Conservation (phyloP, 2,797 vertebrate genomes). For the Pantherophis alleghaniensis region DNA sequence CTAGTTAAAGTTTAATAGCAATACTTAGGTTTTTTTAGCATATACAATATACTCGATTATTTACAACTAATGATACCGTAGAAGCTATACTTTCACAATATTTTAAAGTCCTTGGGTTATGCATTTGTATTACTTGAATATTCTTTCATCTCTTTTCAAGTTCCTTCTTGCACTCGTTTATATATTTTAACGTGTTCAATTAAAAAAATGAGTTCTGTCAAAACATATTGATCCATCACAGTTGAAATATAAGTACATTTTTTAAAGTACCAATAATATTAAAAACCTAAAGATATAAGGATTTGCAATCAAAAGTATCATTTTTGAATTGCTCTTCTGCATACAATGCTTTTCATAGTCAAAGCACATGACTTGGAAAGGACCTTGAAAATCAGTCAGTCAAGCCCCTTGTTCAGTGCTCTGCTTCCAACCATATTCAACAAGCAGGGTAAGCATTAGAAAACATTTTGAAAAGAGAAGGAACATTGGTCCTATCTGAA, state of each 20-base stretch:
- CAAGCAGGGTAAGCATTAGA: background rate
- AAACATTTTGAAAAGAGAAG: background rate
- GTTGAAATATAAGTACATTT: background rate
- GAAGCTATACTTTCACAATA: background rate
- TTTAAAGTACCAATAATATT: background rate
- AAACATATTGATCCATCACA: background rate
- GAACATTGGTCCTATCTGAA: too few relatives aligned
- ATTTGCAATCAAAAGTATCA: background rate
- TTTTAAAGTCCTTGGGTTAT: background rate
- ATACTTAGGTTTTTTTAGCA: background rate
- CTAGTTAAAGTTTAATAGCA: background rate
- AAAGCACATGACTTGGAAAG: background rate
- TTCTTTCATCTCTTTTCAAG: background rate
- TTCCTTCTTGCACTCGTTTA: background rate
- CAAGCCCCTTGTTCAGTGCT: background rate
- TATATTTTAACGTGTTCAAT: background rate
- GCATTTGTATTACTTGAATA: background rate
- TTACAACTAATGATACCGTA: background rate
- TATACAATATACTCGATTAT: background rate
- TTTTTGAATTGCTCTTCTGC: background rate
- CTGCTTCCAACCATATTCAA: background rate
- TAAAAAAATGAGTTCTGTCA: background rate
- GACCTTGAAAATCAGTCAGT: background rate
- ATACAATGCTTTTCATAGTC: background rate
- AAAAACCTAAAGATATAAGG: background rate